Conservation (phyloP, 2,797 vertebrate genomes). For the Chrysocyon brachyurus region DNA sequence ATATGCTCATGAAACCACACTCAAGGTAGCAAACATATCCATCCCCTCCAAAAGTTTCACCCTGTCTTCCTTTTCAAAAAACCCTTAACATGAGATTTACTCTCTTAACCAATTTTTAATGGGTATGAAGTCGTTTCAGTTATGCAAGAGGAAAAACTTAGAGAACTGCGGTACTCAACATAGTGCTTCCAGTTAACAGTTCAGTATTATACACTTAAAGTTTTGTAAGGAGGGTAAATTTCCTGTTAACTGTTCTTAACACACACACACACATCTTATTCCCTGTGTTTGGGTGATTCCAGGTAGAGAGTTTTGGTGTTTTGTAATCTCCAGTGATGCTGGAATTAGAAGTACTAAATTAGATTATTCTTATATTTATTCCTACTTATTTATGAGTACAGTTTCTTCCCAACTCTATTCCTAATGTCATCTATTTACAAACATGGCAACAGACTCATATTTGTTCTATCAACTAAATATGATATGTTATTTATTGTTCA, state of each 20-base stretch:
- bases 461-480: background rate
- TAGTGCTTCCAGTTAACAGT: background rate
- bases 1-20: background rate
- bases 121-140: background rate
- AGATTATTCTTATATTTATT: background rate
- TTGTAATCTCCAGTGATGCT: background rate
- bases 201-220: background rate
- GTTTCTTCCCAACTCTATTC: background rate
- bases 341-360: background rate
- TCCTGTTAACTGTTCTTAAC: background rate
- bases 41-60: background rate
- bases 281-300: background rate
- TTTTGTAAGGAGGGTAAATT: background rate
- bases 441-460: background rate
- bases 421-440: background rate
- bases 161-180: background rate
- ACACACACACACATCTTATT: background rate
- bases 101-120: background rate
- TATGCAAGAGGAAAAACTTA: background rate
- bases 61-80: background rate
- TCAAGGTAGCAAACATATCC: background rate
- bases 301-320: background rate
- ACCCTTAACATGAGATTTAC: background rate
- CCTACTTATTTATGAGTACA: background rate
- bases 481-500: background rate